Evolutionary conservation across 2,113 vertebrate genomes (phyloP), one percentile per base, ranked within the genome.

Genomic region (Ranitomeya variabilis): DNA sequence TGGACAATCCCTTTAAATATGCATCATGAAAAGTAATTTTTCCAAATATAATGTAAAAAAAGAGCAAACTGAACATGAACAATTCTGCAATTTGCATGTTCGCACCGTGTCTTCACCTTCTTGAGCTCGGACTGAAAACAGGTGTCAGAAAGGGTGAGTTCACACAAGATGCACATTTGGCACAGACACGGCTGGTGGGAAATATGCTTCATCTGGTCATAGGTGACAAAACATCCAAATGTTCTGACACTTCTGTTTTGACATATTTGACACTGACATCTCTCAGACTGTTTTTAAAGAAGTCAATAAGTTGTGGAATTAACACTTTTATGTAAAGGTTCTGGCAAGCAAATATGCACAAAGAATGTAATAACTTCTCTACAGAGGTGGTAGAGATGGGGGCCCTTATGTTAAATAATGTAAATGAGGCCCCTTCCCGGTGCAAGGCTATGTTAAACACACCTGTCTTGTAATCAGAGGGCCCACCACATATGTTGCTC

Each of bases 171-270:
- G 81, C 12, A 67, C 60, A 83, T 83, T 83, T 83, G 37, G 26
- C 80, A 83, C 81, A 67, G 21, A 23, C 19, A 16, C 12, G 12
- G 62, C 62, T 54, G 62, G 62, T 69, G 81, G 51, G 62, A 69
- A 67, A 67, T 83, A 64, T 23, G 37, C 21, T 69, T 83, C 81
- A 52, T 69, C 62, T 52, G 81, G 81, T 52, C 81, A 83, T 67
- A 67, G n/a, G 81, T 67, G 81, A 83, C 62, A 83, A 83, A 67
- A n/a, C 19, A 69, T n/a, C 62, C 62, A 69, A 66, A 83, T 54
- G 18, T 83, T 83, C 51, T 83, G 64, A 67, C 64, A 64, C 80
- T 83, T 83, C 8, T 21, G n/a, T 45, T 82, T 64, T 83, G 80
- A 83, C 60, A 67, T 52, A 3, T 83, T n/a, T 83, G 60, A 66